These are phyloP conservation scores for Drosophila demipolita DNA, from an alignment of 2,888 invertebrate species.

Conservation along the genomic window DNA sequence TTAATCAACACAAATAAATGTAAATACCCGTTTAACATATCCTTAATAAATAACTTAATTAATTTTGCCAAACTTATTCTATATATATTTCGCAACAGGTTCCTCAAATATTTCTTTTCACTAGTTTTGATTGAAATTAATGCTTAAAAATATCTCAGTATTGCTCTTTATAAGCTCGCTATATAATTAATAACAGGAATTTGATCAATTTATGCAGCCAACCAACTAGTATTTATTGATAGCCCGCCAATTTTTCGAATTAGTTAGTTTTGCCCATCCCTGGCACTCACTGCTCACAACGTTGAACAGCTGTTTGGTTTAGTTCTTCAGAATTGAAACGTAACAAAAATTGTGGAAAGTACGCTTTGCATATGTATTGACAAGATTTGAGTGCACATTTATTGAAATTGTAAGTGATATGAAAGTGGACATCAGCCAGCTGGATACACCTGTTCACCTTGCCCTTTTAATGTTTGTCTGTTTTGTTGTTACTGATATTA, in stretches of 20 bases:
- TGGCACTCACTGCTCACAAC: slow-evolving; percentile 6
- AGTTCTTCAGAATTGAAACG: slow-evolving; percentile 16
- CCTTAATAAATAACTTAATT: neutral
- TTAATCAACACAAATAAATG: neutral
- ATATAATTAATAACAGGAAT: no score
- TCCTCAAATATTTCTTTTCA: neutral
- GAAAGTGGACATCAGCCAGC: neutral
- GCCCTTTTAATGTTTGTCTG: slow-evolving; percentile 57
- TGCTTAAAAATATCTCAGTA: no score
- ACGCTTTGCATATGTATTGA: neutral
- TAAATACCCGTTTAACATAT: neutral
- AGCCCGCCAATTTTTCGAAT: no score
- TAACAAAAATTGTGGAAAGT: slow-evolving; percentile 4
- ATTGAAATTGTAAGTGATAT: slow-evolving; percentile 25
- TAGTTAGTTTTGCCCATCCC: slow-evolving; percentile 23
- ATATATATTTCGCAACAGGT: no score
- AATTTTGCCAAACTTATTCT: neutral
- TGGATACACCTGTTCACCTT: slow-evolving; percentile 42
- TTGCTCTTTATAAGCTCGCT: neutral
- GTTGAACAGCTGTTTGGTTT: slow-evolving; percentile 51
- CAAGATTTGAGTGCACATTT: neutral
- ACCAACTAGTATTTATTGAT: neutral
- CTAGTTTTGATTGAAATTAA: neutral
- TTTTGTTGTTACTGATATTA: slow-evolving; percentile 1
- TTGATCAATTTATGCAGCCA: neutral